phyloP scores from a whole-genome alignment of 2,113 vertebrate genomes.

The Rissa tridactyla region DNA sequence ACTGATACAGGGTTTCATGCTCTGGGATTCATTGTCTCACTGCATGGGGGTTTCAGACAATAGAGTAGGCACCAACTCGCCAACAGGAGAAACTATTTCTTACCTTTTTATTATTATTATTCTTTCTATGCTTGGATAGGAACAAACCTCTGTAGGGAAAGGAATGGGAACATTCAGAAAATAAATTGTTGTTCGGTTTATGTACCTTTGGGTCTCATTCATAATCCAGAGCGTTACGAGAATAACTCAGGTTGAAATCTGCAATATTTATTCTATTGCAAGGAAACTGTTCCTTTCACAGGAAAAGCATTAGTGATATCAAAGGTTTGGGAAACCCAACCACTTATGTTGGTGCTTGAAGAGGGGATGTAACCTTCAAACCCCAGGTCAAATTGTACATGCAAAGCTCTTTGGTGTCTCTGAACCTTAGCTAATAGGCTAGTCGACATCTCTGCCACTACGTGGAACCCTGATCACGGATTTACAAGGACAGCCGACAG shows the following conservation, averaged over 20 bases:
- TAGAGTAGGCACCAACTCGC: fast-evolving
- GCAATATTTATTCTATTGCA: conserved; percentile 5
- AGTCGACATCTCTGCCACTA: background rate
- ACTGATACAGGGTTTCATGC: background rate
- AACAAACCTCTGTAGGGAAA: background rate
- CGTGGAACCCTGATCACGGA: background rate
- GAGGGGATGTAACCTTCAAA: background rate
- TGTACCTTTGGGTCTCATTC: conserved; percentile 32
- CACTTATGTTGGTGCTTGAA: background rate
- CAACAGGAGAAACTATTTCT: background rate
- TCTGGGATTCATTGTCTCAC: background rate
- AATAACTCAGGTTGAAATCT: conserved; percentile 19
- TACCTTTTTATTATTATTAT: background rate
- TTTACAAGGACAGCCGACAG: background rate
- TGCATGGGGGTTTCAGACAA: background rate
- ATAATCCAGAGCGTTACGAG: background rate
- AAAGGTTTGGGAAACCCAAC: background rate
- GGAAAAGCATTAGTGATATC: background rate
- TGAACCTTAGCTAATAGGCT: background rate
- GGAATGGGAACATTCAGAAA: conserved; percentile 5
- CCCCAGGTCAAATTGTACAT: background rate
- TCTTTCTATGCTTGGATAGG: background rate
- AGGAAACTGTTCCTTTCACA: background rate
- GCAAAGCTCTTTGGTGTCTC: background rate
- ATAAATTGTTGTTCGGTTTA: background rate